These are phyloP conservation scores for Pseudorasbora parva DNA, from an alignment of 2,113 vertebrate genomes.

Conservation along the genomic window DNA sequence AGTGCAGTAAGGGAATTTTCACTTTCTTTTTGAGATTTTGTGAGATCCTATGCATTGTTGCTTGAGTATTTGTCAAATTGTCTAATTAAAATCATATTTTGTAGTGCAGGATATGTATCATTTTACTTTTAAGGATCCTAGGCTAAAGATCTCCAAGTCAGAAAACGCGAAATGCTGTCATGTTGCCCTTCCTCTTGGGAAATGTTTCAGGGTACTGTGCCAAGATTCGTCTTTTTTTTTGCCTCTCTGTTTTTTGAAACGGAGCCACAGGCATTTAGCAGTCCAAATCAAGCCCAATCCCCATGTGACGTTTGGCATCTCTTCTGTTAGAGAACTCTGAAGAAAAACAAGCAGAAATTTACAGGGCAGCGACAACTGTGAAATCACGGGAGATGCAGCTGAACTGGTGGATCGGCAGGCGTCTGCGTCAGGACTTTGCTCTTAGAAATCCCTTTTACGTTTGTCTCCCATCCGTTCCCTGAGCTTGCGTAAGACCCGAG, in stretches of 20 bases:
- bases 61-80: neutral
- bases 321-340: constrained; percentile 54
- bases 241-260: constrained; percentile 19
- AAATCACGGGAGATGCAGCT: constrained; percentile 71
- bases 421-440: constrained; percentile 50
- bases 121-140: neutral
- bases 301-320: constrained; percentile 63
- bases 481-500: constrained; percentile 53
- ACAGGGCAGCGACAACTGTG: constrained; percentile 71
- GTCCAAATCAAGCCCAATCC: constrained; percentile 46
- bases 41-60: neutral
- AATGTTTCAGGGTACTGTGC: neutral
- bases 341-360: constrained; percentile 58
- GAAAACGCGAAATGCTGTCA: constrained; percentile 10
- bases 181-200: constrained; percentile 18
- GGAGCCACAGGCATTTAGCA: constrained; percentile 34
- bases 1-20: too few relatives aligned
- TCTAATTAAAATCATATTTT: neutral
- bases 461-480: constrained; percentile 23
- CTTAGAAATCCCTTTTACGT: neutral
- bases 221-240: neutral
- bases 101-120: neutral
- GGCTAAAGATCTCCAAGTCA: neutral
- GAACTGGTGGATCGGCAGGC: constrained; percentile 67
- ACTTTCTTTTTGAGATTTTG: neutral